Conservation (phyloP, 2,888 invertebrate species). For the Patella pellucida region DNA sequence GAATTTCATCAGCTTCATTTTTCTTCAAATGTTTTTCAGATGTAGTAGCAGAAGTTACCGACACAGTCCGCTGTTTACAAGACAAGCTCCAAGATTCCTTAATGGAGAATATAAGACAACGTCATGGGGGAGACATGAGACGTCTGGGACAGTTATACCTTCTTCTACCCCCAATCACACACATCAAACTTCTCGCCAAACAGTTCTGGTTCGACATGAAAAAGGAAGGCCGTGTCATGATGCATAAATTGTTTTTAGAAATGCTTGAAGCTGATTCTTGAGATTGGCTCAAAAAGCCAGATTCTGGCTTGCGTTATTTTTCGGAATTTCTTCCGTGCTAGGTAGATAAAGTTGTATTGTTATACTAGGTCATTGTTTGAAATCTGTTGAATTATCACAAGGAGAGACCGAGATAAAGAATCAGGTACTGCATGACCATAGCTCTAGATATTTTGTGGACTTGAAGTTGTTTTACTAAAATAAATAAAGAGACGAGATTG, state of each 20-base stretch:
- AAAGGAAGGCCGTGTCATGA: constrained; percentile 88
- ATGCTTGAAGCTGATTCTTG: constrained; percentile 82
- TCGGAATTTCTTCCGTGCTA: no score
- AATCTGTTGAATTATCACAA: no score
- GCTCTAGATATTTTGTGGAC: no score
- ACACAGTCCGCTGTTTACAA: constrained; percentile 87
- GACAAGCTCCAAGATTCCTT: constrained; percentile 89
- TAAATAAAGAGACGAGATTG: no score
- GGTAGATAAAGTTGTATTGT: no score
- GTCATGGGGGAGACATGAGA: constrained; percentile 75
- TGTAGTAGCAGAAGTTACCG: constrained; percentile 88
- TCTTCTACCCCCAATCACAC: constrained; percentile 88
- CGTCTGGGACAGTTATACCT: constrained; percentile 84
- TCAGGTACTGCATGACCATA: no score
- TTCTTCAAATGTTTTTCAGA: constrained; percentile 75
- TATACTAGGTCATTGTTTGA: no score
- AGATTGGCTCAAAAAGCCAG: constrained; percentile 31
- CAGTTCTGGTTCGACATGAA: constrained; percentile 92
- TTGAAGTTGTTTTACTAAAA: no score
- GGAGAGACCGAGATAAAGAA: no score
- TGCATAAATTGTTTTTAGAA: constrained; percentile 97
- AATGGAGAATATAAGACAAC: constrained; percentile 86
- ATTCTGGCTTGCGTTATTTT: background rate
- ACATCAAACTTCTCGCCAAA: constrained; percentile 89
- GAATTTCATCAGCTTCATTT: no score